Evolutionary conservation across 1,140 invertebrate genomes (phyloP), one percentile per base, ranked within the genome.

Genomic region (Penaeus chinensis): DNA sequence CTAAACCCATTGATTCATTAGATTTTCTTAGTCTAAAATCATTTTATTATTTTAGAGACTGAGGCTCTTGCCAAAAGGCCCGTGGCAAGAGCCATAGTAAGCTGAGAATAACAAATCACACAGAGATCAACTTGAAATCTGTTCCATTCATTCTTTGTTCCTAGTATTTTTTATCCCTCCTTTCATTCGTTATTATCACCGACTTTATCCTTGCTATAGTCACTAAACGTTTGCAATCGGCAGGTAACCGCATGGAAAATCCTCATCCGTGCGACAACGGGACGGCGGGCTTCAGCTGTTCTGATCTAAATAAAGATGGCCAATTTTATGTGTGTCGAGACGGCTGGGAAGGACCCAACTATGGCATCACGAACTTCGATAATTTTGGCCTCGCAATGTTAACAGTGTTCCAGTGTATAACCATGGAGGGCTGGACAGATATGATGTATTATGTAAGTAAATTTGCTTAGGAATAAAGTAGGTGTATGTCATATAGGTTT

Each of bases 341-440:
- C 91, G 95, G 96, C 91, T 99, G 98, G 98, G 95, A 96, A 91
- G 99, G 99, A 92, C 99, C 99, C 91, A 99, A 99, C 93, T 96
- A 95, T 92, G 99, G 99, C 91, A 99, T 99, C 92, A 99, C 99
- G 90, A 99, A 97, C 92, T 99, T 99, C 94, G 99, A 99, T 94
- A 99, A 99, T 94, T 99, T 99, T 93, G 98, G 98, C 91, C 99
- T 99, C 94, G 99, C 99, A 93, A 99, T 99, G 99, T 95, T 99
- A 93, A 99, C 99, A 90, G 99, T 99, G 93, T 99, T 99, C 95
- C 99, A 99, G 94, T 99, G 99, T 94, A 99, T 99, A 93, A 99
- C 99, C 91, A 99, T 99, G 99, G 99, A 99, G 95, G 99, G 99
- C 91, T 99, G 99, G 99, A 99, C 99, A 91, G 94, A 96, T 93